Conservation (phyloP, 2,888 invertebrate species). For the Tenthredo distinguenda region DNA sequence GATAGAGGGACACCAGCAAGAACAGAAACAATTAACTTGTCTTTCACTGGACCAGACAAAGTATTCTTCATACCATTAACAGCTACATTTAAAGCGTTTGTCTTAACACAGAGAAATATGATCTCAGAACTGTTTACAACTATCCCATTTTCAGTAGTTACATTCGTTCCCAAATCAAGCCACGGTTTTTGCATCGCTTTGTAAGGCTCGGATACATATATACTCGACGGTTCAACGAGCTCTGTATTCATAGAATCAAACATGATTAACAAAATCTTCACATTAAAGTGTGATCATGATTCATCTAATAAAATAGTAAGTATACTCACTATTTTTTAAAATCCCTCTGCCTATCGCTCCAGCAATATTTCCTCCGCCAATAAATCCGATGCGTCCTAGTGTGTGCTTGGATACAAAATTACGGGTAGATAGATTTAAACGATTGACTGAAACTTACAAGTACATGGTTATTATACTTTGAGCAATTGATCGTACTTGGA, state of each 20-base stretch:
- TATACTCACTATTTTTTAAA: slow-evolving; percentile 38
- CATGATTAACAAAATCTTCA: not conserved
- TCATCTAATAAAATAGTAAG: not conserved
- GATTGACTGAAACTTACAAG: not conserved
- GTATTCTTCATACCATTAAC: slow-evolving; percentile 77
- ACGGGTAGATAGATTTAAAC: not conserved
- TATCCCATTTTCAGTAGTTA: slow-evolving; percentile 83
- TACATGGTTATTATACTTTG: not conserved
- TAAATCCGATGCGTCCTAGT: slow-evolving; percentile 36
- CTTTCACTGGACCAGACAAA: slow-evolving; percentile 67
- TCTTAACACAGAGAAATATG: slow-evolving; percentile 92
- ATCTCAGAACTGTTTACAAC: slow-evolving; percentile 84
- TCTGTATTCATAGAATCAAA: slow-evolving; percentile 76
- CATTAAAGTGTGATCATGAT: not conserved
- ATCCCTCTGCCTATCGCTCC: slow-evolving; percentile 46
- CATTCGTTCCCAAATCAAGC: slow-evolving; percentile 81
- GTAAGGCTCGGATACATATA: slow-evolving; percentile 86
- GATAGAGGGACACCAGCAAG: slow-evolving; percentile 86
- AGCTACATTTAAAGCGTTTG: slow-evolving; percentile 83
- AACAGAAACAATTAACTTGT: slow-evolving; percentile 88
- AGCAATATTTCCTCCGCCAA: slow-evolving; percentile 46
- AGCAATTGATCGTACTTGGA: not conserved
- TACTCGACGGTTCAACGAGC: slow-evolving; percentile 81
- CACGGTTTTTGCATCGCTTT: slow-evolving; percentile 83
- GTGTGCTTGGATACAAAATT: not conserved